Conservation (phyloP, 2,888 invertebrate species). For the Ennomos quercinarius region DNA sequence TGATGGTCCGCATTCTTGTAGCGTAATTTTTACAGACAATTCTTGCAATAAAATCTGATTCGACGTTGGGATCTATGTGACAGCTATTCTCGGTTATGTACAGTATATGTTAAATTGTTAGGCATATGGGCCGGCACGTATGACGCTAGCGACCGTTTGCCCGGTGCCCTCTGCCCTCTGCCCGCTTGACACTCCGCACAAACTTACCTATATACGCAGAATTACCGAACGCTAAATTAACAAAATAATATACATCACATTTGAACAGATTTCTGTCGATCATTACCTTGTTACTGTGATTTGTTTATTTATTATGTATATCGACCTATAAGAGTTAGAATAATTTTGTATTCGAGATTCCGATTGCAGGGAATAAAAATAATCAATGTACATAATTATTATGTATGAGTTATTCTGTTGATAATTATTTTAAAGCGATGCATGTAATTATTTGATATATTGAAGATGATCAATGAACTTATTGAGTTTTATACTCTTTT, state of each 20-base stretch:
- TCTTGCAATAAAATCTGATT: neutral
- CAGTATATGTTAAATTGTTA: too few relatives aligned
- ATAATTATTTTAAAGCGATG: conserved; percentile 51
- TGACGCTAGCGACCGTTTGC: too few relatives aligned
- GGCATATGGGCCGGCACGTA: too few relatives aligned
- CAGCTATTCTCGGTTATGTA: too few relatives aligned
- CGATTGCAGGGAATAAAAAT: conserved; percentile 47
- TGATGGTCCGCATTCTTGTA: conserved; percentile 2
- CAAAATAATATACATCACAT: conserved; percentile 60
- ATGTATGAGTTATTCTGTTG: conserved; percentile 50
- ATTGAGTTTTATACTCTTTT: conserved; percentile 44
- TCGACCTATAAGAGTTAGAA: conserved; percentile 54
- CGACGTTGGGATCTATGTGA: too few relatives aligned
- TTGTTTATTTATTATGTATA: conserved; percentile 71
- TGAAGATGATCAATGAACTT: conserved; percentile 39
- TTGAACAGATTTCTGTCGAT: conserved; percentile 58
- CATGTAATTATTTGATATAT: conserved; percentile 53
- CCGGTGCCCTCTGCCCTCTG: too few relatives aligned
- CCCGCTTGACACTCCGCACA: too few relatives aligned
- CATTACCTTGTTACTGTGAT: conserved; percentile 78
- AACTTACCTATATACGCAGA: too few relatives aligned
- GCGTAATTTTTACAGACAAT: conserved; percentile 2
- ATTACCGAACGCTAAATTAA: too few relatives aligned
- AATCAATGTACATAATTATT: conserved; percentile 46
- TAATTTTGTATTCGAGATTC: conserved; percentile 67